Conservation (phyloP, 2,888 invertebrate species). For the Lordiphosa fenestrarum region DNA sequence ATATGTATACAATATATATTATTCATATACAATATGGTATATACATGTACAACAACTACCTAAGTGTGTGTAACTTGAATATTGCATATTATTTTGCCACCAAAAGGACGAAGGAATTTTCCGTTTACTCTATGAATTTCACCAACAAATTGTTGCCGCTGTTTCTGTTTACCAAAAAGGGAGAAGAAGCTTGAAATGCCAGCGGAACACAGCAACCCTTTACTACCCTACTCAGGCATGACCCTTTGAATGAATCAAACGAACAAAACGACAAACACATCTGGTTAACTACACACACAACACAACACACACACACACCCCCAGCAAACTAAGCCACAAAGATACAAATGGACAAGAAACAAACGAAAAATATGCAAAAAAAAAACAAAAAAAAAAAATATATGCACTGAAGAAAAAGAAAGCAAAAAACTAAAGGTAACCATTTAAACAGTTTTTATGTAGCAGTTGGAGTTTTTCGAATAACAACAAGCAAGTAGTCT, state of each 20-base stretch:
- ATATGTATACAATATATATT: slow-evolving; percentile 41
- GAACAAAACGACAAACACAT: slow-evolving; percentile 52
- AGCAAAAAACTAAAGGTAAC: slow-evolving; percentile 35
- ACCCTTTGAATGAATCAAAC: slow-evolving; percentile 58
- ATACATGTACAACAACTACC: slow-evolving; percentile 41
- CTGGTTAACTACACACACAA: slow-evolving; percentile 3
- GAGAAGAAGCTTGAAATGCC: slow-evolving; percentile 36
- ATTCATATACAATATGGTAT: slow-evolving; percentile 34
- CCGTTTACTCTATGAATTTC: slow-evolving; percentile 5
- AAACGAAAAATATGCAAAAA: slow-evolving; percentile 9
- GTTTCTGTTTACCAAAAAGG: slow-evolving; percentile 12
- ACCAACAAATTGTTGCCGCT: too few relatives aligned
- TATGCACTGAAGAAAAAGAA: slow-evolving; percentile 13
- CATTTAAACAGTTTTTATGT: slow-evolving; percentile 50
- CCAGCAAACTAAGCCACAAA: slow-evolving; percentile 41
- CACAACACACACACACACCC: not conserved
- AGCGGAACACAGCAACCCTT: slow-evolving; percentile 22
- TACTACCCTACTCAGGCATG: slow-evolving; percentile 58
- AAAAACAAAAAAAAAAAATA: slow-evolving; percentile 1
- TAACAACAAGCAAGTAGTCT: slow-evolving; percentile 43
- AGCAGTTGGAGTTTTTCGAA: slow-evolving; percentile 55
- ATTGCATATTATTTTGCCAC: slow-evolving; percentile 60
- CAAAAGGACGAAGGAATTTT: not conserved
- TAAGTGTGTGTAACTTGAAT: slow-evolving; percentile 38
- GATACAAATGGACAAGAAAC: slow-evolving; percentile 57